phyloP scores from a whole-genome alignment of 2,797 vertebrate genomes.

The Myripristis murdjan region DNA sequence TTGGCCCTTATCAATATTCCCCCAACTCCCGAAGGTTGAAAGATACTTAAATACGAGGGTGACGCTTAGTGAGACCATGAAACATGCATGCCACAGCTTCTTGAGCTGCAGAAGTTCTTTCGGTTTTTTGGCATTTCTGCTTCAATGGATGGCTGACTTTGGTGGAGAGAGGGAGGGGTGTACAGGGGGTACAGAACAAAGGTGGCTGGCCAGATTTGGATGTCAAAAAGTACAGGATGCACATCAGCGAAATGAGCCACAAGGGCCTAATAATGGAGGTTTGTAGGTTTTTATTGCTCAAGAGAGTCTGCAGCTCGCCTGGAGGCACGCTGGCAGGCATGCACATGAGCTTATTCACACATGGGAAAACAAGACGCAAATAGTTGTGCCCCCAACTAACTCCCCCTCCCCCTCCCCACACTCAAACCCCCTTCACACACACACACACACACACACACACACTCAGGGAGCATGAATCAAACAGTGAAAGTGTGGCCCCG shows the following conservation, averaged over 20 bases:
- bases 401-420: conserved; percentile 1
- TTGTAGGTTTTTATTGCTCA: not conserved
- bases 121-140: not conserved
- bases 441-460: conserved; percentile 15
- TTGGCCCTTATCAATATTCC: conserved; percentile 59
- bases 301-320: not conserved
- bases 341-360: conserved; percentile 2
- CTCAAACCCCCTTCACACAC: conserved; percentile 12
- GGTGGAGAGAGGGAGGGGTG: not conserved
- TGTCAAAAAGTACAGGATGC: not conserved
- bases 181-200: not conserved
- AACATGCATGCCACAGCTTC: conserved; percentile 19
- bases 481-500: conserved; percentile 58
- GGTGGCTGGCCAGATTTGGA: not conserved
- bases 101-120: not conserved
- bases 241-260: not conserved
- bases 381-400: not conserved
- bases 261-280: not conserved
- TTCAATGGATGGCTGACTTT: not conserved
- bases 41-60: conserved; percentile 15
- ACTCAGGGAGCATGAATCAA: conserved; percentile 49
- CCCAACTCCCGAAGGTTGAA: conserved; percentile 16
- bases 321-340: not conserved
- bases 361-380: conserved; percentile 12
- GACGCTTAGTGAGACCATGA: conserved; percentile 1